Base-by-base conservation (phyloP, 2,797 vertebrate genomes). In the Lepus townsendii region DNA sequence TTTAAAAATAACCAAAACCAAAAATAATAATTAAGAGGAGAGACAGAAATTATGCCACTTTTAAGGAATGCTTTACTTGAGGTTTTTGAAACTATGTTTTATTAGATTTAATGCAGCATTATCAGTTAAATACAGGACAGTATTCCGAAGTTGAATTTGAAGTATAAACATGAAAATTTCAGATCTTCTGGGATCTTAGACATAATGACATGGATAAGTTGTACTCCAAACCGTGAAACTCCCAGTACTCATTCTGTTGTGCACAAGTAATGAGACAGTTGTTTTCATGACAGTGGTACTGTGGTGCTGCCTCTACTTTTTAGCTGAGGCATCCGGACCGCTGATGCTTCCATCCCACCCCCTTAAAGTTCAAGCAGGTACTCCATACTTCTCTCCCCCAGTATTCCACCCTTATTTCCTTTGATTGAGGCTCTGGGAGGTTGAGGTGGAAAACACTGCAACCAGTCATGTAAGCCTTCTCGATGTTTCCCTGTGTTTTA, bases 131-230 rank as follows among this genome's bases (percentile, higher is more conserved):
- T 85, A 47, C 9, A 82, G 38, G 35, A 38, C 5, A 57, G 3
- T 80, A 66, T 76, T 60, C n/a, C 83, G 17, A 96, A 82, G 69
- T 47, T 54, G 13, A 82, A 7, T 85, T 84, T 82, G 82, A 88
- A 93, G 54, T 30, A 79, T 77, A 65, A 79, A 52, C 66, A 57
- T 82, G 22, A 91, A 72, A 19, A 75, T 80, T 77, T 72, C 35
- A 42, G 35, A 68, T 88, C 17, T 71, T 79, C 84, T 32, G 66
- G 63, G 72, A 88, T 77, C 19, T 3, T 88, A 68, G 57, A 83
- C 32, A 5, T 77, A 52, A 57, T 90, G 62, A 93, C n/a, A 52
- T n/a, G 17, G 32, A 26, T 88, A 54, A 90, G 30, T 65, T 90
- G 30, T 16, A 35, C 27, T 90, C 42, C 11, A 68, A 65, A 73